A percentile compares a stretch with the other conserved stretches of the same genome.
These are phyloP conservation scores for Bradypodion ventrale DNA, from an alignment of 2,797 vertebrate genomes.

Conservation along the genomic window DNA sequence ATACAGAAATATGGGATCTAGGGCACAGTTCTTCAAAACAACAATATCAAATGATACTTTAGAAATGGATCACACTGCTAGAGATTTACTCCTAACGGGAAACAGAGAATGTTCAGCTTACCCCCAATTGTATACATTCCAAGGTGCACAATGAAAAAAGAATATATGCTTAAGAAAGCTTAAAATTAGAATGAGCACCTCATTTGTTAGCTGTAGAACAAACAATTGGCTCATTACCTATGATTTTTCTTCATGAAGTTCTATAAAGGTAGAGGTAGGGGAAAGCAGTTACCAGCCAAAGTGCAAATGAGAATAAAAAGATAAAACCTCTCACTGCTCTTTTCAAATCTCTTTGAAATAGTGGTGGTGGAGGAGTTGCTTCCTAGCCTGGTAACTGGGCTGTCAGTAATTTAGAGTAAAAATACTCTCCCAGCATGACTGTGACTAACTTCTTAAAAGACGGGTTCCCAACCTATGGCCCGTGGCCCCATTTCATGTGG, in stretches of 20 bases:
- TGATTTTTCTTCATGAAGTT: not conserved
- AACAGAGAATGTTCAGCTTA: slow-evolving; percentile 23
- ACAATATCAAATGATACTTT: slow-evolving; percentile 28
- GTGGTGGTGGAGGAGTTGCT: no score
- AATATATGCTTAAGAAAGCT: not conserved
- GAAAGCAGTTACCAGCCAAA: no score
- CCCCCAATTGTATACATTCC: slow-evolving; percentile 24
- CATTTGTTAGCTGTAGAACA: slow-evolving; percentile 1
- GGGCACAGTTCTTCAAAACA: slow-evolving; percentile 48
- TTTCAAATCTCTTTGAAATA: no score
- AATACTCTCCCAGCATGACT: no score
- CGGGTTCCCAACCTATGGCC: no score
- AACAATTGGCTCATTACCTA: slow-evolving; percentile 12
- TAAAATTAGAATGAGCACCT: slow-evolving; percentile 26
- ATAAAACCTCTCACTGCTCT: no score
- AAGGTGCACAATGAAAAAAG: not conserved
- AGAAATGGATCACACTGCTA: slow-evolving; percentile 14
- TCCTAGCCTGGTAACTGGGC: no score
- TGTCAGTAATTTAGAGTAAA: no score
- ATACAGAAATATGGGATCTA: slow-evolving; percentile 60
- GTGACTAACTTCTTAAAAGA: no score
- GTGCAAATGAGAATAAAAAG: no score
- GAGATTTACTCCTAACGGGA: slow-evolving; percentile 29
- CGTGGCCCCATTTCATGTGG: no score
- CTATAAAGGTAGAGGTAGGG: no score